phyloP scores from a whole-genome alignment of 1,140 invertebrate genomes.

The Calliphora vicina region DNA sequence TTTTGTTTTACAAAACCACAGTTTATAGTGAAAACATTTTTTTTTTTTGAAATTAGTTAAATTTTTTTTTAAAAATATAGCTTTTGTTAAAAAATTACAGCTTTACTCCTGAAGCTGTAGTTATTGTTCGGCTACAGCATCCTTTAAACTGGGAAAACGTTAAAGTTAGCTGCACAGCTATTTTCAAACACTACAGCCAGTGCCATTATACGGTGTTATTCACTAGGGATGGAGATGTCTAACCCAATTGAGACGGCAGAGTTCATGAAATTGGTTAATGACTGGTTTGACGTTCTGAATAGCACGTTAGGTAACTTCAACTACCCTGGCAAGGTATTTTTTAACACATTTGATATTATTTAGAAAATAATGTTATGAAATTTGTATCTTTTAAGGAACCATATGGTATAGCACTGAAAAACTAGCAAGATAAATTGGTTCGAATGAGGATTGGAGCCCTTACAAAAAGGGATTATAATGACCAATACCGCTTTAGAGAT shows the following conservation, averaged over 20 bases:
- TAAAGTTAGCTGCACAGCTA: constrained; percentile 7
- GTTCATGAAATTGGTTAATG: neutral
- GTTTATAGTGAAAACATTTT: too few relatives aligned
- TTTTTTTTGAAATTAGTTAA: too few relatives aligned
- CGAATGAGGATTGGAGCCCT: too few relatives aligned
- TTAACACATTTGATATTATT: too few relatives aligned
- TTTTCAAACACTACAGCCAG: neutral
- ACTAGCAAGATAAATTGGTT: neutral
- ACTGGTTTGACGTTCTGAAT: constrained; percentile 12
- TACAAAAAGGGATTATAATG: constrained; percentile 30
- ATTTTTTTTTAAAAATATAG: too few relatives aligned
- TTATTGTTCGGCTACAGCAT: too few relatives aligned
- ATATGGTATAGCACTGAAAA: neutral
- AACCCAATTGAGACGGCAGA: neutral
- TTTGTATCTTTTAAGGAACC: too few relatives aligned
- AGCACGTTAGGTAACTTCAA: neutral
- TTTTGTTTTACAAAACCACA: too few relatives aligned
- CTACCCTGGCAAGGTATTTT: neutral
- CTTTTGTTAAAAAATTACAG: too few relatives aligned
- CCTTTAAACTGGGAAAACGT: too few relatives aligned
- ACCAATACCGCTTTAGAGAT: neutral
- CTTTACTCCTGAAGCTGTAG: too few relatives aligned
- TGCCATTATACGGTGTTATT: neutral
- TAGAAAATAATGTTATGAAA: too few relatives aligned
- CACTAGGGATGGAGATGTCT: neutral